These are phyloP conservation scores for Eupithecia centaureata DNA, from an alignment of 2,888 invertebrate species.

Conservation along the genomic window DNA sequence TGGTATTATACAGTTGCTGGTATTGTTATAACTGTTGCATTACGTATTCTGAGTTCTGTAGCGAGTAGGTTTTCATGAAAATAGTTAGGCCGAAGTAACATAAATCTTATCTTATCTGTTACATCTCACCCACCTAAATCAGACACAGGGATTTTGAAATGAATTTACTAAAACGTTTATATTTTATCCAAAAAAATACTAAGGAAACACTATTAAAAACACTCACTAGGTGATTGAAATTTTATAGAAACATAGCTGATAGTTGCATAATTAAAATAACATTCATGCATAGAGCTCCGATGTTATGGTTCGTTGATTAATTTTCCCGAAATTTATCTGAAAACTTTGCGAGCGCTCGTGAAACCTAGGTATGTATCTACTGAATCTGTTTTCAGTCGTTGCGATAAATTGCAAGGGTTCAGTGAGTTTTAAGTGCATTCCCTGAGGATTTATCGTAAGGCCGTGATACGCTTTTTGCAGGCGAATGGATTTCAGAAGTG, in stretches of 20 bases:
- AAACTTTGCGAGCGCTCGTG: neutral
- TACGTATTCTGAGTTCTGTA: neutral
- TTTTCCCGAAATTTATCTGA: neutral
- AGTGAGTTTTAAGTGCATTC: conserved; percentile 57
- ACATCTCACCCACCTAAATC: neutral
- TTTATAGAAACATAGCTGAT: neutral
- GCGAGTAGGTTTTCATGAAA: neutral
- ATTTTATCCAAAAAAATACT: neutral
- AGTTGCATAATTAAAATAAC: neutral
- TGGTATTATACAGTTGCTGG: neutral
- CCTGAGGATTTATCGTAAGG: conserved; percentile 71
- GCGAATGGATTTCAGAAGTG: conserved; percentile 60
- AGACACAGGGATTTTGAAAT: too few relatives aligned
- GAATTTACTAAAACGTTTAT: neutral
- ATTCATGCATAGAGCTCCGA: neutral
- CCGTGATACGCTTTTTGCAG: conserved; percentile 62
- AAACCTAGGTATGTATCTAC: neutral
- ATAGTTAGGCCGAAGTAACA: neutral
- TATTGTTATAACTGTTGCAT: conserved; percentile 13
- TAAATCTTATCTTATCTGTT: too few relatives aligned
- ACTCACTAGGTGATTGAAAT: too few relatives aligned
- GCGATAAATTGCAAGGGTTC: conserved; percentile 52
- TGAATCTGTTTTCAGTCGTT: conserved; percentile 35
- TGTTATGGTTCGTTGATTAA: neutral
- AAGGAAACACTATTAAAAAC: too few relatives aligned